Evolutionary conservation across 1,140 invertebrate species (phyloP).

Genomic region (Coenobita brevimanus): DNA sequence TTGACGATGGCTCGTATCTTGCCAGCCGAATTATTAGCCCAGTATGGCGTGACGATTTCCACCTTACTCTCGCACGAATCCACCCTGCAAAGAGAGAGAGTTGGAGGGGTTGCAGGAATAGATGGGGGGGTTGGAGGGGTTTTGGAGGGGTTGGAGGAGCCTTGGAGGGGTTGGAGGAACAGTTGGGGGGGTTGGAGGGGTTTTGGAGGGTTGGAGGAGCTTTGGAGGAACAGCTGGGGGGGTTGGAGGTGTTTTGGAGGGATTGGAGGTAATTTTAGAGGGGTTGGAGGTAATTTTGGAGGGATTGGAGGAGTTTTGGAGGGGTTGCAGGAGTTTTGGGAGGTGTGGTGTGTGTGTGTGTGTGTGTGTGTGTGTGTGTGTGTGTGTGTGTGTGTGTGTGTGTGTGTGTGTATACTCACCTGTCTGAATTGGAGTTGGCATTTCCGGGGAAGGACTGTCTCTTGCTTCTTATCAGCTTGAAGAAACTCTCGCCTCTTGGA

Average conservation of each 20-base stretch:
- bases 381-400: too few species aligned
- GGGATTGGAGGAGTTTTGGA: too few species aligned
- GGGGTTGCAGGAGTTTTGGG: too few species aligned
- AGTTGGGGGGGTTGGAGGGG: background rate
- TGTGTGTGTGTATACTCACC: too few species aligned
- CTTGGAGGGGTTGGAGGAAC: background rate
- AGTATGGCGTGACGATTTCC: slow-evolving; percentile 95
- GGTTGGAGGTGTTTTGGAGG: too few species aligned
- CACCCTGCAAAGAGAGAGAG: slow-evolving; percentile 76
- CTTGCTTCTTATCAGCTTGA: slow-evolving; percentile 41
- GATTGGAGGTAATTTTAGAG: too few species aligned
- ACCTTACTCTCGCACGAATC: slow-evolving; percentile 93
- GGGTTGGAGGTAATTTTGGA: too few species aligned
- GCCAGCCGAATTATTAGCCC: slow-evolving; percentile 92
- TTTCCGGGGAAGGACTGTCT: slow-evolving; percentile 53
- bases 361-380: too few species aligned
- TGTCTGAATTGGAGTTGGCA: slow-evolving; percentile 66
- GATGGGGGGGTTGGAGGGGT: background rate
- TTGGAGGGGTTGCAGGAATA: background rate
- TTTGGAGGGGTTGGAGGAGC: background rate
- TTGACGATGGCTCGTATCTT: slow-evolving; percentile 94
- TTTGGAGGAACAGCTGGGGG: background rate
- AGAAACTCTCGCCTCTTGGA: slow-evolving; percentile 56
- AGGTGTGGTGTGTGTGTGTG: too few species aligned
- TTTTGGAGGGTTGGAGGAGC: background rate